A percentile compares a stretch with the other conserved stretches of the same genome.
phyloP scores from a whole-genome alignment of 2,113 vertebrate genomes.

The Eretmochelys imbricata region DNA sequence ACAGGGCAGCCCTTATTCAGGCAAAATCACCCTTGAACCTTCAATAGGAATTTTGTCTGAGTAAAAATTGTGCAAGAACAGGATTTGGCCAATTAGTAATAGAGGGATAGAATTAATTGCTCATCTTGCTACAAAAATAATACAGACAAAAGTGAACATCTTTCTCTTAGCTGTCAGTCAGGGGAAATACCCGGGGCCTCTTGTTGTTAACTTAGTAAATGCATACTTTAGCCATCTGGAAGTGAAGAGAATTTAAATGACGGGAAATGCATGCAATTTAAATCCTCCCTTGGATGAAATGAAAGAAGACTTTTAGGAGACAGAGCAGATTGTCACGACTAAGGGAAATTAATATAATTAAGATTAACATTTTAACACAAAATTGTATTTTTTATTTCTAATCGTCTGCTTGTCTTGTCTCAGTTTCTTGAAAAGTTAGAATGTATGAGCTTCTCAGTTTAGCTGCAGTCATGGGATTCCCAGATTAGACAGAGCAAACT shows the following conservation, averaged over 20 bases:
- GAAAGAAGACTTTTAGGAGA: neutral
- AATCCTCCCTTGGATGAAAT: neutral
- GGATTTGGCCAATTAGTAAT: neutral
- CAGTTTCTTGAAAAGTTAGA: neutral
- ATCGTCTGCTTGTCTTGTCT: neutral
- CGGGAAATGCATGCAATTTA: accelerated
- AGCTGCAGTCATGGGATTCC: neutral
- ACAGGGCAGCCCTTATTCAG: neutral
- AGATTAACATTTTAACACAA: neutral
- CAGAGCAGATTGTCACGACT: accelerated
- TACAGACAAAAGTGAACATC: neutral
- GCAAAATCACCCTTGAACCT: neutral
- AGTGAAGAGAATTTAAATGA: neutral
- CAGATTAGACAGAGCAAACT: neutral
- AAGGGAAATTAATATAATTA: neutral
- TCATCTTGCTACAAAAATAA: neutral
- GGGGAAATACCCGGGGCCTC: neutral
- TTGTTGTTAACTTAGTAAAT: neutral
- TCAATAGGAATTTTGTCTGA: neutral
- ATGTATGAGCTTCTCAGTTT: neutral
- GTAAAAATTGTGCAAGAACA: neutral
- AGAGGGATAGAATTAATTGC: neutral
- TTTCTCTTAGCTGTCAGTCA: neutral
- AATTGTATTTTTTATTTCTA: neutral
- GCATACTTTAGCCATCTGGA: neutral